These are phyloP conservation scores for Amniataba percoides DNA, from an alignment of 2,797 vertebrate genomes.

Conservation along the genomic window DNA sequence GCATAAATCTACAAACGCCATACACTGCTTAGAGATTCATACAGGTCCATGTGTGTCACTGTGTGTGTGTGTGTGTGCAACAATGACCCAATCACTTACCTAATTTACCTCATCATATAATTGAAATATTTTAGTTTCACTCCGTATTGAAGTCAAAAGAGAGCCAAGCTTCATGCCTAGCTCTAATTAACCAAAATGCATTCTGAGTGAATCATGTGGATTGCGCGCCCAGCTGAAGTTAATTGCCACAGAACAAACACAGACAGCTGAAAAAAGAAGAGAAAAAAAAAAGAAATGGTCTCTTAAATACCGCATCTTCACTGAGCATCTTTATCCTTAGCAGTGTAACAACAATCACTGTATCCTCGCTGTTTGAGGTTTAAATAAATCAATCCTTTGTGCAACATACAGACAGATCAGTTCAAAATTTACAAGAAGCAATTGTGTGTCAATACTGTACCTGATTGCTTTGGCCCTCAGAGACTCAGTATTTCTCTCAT, in stretches of 20 bases:
- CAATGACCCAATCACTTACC: slow-evolving; percentile 46
- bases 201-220: slow-evolving; percentile 41
- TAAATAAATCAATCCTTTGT: slow-evolving; percentile 14
- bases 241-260: slow-evolving; percentile 32
- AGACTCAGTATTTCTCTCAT: not conserved
- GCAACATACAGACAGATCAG: not conserved
- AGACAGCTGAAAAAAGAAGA: not conserved
- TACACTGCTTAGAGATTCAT: slow-evolving; percentile 25
- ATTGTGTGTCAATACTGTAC: not conserved
- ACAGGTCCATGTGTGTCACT: slow-evolving; percentile 6
- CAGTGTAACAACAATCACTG: slow-evolving; percentile 1
- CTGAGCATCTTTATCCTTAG: slow-evolving; percentile 14
- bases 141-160: slow-evolving; percentile 51
- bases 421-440: slow-evolving; percentile 15
- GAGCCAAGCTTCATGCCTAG: slow-evolving; percentile 25
- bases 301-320: slow-evolving; percentile 4
- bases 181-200: slow-evolving; percentile 48
- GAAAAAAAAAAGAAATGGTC: not conserved
- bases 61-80: slow-evolving; percentile 11
- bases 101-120: slow-evolving; percentile 62
- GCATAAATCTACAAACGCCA: not conserved
- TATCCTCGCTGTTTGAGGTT: not conserved
- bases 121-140: slow-evolving; percentile 56
- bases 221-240: slow-evolving; percentile 24
- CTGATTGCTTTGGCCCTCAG: not conserved